Base-by-base conservation (phyloP, 2,888 invertebrate genomes). In the Microctonus brassicae region DNA sequence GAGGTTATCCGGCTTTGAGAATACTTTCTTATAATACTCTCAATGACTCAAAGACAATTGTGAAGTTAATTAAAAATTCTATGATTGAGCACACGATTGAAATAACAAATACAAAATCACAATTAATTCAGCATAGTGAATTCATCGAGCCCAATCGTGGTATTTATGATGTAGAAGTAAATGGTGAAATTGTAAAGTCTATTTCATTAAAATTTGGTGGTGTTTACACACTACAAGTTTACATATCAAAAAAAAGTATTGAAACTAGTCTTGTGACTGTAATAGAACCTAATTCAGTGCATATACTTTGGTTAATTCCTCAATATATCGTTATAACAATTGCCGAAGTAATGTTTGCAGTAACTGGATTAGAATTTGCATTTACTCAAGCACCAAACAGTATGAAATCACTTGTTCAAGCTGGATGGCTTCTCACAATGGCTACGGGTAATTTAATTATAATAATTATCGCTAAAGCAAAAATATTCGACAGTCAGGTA, bases 361-460 rank as follows among this genome's bases (percentile, higher is more conserved):
- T 99, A 29, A 98, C 98, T 0, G 98, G 98, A 0, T 89, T 99
- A 24, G 95, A 97, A 85, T 99, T 99, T 88, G 95, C 98, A 0
- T 99, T 97, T 88, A 95, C 97, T 0, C 97, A 96, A 90, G 96
- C 98, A 0, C 97, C 98, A 0, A 86, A 90, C 5, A 93, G 93
- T 75, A 98, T 99, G 98, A 99, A 98, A 87, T 96, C 98, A 0
- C 94, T 99, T 0, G 88, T 99, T 62, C 95, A 95, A 86, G 97
- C 98, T 0, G 92, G 93, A 13, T 99, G 98, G 96, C 90, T 98
- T 13, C 89, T 99, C 65, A 97, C 98, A 0, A 95, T 95, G 0
- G 97, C 98, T 0, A 91, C 98, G 81, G 99, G 99, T 53, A 98
- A 98, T 88, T 88, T 98, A 34, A 92, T 99, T 69, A 97, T 98